Evolutionary conservation across 2,888 invertebrate genomes (phyloP).

Genomic region (Seira musarum): DNA sequence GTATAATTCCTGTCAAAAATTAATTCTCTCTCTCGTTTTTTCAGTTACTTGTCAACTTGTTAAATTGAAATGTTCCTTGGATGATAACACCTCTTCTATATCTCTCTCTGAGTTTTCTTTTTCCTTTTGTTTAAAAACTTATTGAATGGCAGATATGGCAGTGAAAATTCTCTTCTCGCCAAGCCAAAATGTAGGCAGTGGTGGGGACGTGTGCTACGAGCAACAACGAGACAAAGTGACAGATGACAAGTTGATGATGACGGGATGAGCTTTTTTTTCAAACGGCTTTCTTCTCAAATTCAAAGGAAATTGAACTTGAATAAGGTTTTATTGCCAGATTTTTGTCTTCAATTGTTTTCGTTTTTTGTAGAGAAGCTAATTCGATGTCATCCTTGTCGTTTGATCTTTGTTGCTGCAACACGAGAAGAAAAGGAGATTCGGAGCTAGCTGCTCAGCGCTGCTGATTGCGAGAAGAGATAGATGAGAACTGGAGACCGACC

Average conservation of each 20-base stretch:
- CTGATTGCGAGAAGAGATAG: neutral
- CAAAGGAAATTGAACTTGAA: too few relatives aligned
- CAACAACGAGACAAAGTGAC: slow-evolving; percentile 38
- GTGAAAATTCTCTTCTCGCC: slow-evolving; percentile 28
- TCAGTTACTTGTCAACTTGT: too few relatives aligned
- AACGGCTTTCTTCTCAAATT: too few relatives aligned
- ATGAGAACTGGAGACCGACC: slow-evolving; percentile 46
- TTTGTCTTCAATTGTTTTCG: too few relatives aligned
- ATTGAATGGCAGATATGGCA: slow-evolving; percentile 30
- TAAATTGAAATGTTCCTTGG: neutral
- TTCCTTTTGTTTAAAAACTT: slow-evolving; percentile 6
- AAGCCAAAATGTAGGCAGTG: slow-evolving; percentile 20
- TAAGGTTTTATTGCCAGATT: too few relatives aligned
- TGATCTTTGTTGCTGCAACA: too few relatives aligned
- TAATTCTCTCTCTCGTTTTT: too few relatives aligned
- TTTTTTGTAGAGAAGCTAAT: too few relatives aligned
- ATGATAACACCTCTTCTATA: neutral
- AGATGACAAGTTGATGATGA: slow-evolving; percentile 51
- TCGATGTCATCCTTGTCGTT: too few relatives aligned
- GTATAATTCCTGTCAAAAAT: too few relatives aligned
- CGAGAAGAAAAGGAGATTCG: too few relatives aligned
- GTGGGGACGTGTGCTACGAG: neutral
- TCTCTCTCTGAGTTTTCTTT: neutral
- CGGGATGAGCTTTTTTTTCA: neutral
- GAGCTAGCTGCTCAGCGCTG: too few relatives aligned